Percentiles rank a stretch among this genome's conserved stretches.
phyloP scores from a whole-genome alignment of 2,113 vertebrate species.

The Ondatra zibethicus region DNA sequence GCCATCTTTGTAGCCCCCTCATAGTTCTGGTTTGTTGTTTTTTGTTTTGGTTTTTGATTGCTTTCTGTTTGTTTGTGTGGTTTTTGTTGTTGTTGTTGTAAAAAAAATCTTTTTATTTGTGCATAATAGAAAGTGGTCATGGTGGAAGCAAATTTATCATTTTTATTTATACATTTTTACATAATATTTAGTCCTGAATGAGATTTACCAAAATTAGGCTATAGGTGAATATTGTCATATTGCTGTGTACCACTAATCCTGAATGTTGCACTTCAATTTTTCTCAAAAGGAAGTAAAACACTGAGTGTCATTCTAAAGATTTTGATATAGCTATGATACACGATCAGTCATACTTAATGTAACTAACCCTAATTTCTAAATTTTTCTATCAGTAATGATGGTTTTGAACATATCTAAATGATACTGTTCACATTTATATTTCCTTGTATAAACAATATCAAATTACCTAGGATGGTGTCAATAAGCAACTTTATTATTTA shows the following conservation, averaged over 20 bases:
- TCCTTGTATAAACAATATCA: neutral
- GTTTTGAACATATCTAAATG: neutral
- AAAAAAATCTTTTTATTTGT: neutral
- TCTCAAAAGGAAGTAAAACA: neutral
- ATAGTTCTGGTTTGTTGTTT: neutral
- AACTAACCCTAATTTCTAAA: neutral
- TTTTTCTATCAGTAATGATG: neutral
- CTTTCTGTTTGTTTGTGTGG: no score
- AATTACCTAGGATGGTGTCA: neutral
- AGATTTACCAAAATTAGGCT: neutral
- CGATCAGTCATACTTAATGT: neutral
- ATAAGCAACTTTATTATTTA: neutral
- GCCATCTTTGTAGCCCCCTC: neutral
- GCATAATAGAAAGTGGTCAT: neutral
- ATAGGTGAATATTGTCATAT: neutral
- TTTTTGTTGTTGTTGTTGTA: no score
- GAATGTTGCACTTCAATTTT: neutral
- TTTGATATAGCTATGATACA: neutral
- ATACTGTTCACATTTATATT: neutral
- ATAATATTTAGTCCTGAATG: neutral
- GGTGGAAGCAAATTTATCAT: neutral
- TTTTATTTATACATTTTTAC: neutral
- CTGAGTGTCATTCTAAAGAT: neutral
- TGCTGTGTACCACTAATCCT: neutral
- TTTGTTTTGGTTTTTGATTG: neutral